These are phyloP conservation scores for Ariopsis seemanni DNA, from an alignment of 2,113 vertebrate species.

Conservation along the genomic window DNA sequence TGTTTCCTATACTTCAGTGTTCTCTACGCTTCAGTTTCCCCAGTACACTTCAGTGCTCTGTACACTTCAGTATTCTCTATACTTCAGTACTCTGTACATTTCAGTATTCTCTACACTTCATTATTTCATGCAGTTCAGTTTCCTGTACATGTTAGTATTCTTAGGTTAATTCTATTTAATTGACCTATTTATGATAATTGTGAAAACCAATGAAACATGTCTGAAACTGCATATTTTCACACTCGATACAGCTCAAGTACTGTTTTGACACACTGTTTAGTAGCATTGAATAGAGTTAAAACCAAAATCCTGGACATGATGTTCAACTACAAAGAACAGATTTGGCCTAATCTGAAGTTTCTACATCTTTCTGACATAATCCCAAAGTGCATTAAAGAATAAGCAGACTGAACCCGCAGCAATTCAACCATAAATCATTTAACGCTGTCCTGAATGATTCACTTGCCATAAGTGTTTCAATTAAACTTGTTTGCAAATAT, in stretches of 20 bases:
- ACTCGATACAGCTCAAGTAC: background rate
- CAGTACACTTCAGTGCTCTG: too few relatives aligned
- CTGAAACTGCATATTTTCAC: background rate
- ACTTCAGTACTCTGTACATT: too few relatives aligned
- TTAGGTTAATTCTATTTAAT: too few relatives aligned
- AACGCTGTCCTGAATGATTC: background rate
- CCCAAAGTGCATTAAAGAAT: background rate
- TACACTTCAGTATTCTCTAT: too few relatives aligned
- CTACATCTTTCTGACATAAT: background rate
- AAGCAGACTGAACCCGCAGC: background rate
- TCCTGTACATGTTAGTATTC: too few relatives aligned
- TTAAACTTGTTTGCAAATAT: background rate
- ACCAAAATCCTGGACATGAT: background rate
- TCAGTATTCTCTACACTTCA: too few relatives aligned
- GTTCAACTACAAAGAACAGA: background rate
- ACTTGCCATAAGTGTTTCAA: background rate
- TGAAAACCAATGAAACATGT: slow-evolving; percentile 31
- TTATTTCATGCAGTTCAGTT: too few relatives aligned
- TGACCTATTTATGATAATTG: background rate
- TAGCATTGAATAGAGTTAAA: background rate
- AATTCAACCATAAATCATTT: background rate
- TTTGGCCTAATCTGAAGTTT: background rate
- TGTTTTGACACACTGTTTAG: background rate
- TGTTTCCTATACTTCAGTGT: too few relatives aligned
- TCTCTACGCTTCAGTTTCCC: too few relatives aligned